These are phyloP conservation scores for Cyaniris semiargus DNA, from an alignment of 2,888 invertebrate species.

Conservation along the genomic window DNA sequence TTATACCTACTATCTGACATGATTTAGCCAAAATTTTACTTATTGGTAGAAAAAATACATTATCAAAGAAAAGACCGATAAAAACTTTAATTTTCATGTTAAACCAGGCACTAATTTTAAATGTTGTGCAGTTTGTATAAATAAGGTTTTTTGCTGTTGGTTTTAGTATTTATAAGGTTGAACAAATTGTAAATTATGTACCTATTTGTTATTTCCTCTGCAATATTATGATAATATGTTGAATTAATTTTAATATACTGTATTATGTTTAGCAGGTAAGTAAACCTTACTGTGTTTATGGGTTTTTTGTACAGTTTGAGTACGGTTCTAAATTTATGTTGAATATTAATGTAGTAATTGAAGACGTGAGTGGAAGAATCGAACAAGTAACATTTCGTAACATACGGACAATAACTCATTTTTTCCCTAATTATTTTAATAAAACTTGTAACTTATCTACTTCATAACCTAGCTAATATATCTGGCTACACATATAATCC, in stretches of 20 bases:
- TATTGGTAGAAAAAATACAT: too few relatives aligned
- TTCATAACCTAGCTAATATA: too few relatives aligned
- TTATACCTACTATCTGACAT: too few relatives aligned
- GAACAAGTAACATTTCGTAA: too few relatives aligned
- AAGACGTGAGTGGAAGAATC: too few relatives aligned
- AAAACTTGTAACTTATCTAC: too few relatives aligned
- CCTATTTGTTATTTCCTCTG: slow-evolving; percentile 1
- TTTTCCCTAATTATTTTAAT: too few relatives aligned
- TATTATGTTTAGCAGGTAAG: not conserved
- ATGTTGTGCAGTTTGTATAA: not conserved
- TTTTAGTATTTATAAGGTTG: not conserved
- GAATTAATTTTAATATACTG: not conserved
- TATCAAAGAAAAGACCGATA: too few relatives aligned
- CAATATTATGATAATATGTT: slow-evolving; percentile 6
- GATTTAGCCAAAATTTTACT: too few relatives aligned
- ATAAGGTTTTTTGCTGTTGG: not conserved
- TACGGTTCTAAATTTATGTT: not conserved
- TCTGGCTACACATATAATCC: too few relatives aligned
- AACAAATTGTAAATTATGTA: not conserved
- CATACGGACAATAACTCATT: too few relatives aligned
- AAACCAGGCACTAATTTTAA: too few relatives aligned
- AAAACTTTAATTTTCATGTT: not conserved
- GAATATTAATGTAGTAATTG: not conserved
- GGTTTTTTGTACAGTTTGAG: not conserved
- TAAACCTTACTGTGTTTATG: not conserved